Conservation (phyloP, 2,113 vertebrate species). For the Grallaria varia region DNA sequence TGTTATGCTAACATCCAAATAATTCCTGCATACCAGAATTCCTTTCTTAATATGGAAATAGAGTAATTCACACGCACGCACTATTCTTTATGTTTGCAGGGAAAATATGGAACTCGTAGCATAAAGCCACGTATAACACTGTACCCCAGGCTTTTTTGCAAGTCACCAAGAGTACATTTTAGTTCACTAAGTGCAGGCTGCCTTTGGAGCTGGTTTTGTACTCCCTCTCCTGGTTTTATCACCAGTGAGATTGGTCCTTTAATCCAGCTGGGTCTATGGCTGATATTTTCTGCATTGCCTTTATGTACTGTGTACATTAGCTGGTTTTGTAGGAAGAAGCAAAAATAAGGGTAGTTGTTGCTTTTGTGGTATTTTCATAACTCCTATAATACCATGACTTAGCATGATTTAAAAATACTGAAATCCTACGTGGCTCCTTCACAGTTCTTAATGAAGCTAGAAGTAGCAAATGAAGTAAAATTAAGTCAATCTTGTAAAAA, state of each 20-base stretch:
- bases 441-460: neutral
- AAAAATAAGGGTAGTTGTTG: neutral
- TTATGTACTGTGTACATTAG: accelerated
- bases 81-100: neutral
- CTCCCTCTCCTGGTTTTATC: neutral
- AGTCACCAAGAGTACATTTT: neutral
- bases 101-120: accelerated
- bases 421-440: neutral
- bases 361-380: neutral
- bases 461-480: no score
- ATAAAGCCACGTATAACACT: neutral
- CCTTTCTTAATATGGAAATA: neutral
- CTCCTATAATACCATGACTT: neutral
- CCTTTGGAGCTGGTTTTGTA: neutral
- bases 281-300: neutral
- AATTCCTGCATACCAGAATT: accelerated
- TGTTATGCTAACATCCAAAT: neutral
- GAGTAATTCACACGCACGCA: neutral
- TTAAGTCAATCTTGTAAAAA: neutral
- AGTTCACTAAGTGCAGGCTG: neutral
- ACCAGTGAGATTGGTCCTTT: neutral
- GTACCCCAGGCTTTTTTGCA: neutral
- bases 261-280: neutral
- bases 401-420: neutral
- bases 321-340: neutral